These are phyloP conservation scores for Spialia ferax DNA, from an alignment of 2,888 invertebrate species.

Conservation along the genomic window DNA sequence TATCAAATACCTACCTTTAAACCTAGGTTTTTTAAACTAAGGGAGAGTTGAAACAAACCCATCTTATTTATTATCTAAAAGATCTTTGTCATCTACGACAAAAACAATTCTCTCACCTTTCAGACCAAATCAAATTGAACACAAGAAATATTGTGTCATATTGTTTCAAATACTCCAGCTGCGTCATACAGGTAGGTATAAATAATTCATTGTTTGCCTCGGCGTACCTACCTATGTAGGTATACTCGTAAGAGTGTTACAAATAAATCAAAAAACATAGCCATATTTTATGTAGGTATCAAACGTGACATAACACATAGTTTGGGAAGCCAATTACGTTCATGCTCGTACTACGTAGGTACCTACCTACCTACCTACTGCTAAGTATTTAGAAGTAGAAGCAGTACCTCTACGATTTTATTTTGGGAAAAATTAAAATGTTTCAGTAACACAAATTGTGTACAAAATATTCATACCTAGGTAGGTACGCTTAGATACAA, in stretches of 20 bases:
- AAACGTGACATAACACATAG: not conserved
- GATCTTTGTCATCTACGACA: not conserved
- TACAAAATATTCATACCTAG: no score
- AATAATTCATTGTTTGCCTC: constrained; percentile 13
- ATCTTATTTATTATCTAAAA: no score
- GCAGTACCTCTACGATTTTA: no score
- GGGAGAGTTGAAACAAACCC: no score
- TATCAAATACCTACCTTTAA: no score
- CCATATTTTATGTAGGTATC: constrained; percentile 1
- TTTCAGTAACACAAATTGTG: no score
- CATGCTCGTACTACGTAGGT: not conserved
- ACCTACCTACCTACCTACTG: no score
- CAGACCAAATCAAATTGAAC: not conserved
- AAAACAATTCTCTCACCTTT: not conserved
- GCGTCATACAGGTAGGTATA: not conserved
- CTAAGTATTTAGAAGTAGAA: no score
- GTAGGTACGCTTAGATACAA: no score
- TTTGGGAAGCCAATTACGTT: not conserved
- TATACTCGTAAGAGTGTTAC: not conserved
- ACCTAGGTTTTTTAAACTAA: no score
- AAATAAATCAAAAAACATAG: constrained; percentile 14
- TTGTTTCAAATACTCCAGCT: not conserved
- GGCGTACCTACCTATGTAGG: no score
- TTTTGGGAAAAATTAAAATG: no score
- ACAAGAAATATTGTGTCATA: not conserved